Base-by-base conservation (phyloP, 53 echinoderm and acorn worm species). In the Antedon mediterranea region DNA sequence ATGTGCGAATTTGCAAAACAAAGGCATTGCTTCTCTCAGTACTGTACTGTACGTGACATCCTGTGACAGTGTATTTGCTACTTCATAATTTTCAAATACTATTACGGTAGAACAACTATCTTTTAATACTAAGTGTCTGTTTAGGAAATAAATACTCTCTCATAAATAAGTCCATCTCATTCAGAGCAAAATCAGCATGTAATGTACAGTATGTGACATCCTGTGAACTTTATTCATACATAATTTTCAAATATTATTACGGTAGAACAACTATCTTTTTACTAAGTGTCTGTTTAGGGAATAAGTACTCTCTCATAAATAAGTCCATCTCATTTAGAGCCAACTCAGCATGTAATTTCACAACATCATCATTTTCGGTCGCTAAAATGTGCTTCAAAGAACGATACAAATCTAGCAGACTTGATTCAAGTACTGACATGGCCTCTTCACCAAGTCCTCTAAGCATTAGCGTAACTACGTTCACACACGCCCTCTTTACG, bases 251-350 rank as follows among this genome's bases (percentile, higher is more conserved):
- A n/a, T n/a, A 72, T 30, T 30, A 28, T 32, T 6, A 30, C 44
- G 43, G 44, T 37, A 97, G 77, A 15, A 92, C 86, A 28, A 84
- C 88, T 29, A 97, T 97, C 76, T 92, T 97, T 83, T 97, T 97
- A 28, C 81, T 79, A 3, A 97, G 81, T 9, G 84, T 88, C 79
- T 92, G 90, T 74, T 86, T 77, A 0, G 97, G 97, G 72, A 97
- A 97, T 34, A 97, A 78, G 42, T 89, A 97, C 3, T 87, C 84
- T 74, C 76, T 92, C 92, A 90, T 97, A 79, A 97, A 82, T 26
- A 77, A 34, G 42, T 92, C 86, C 34, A 97, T 76, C 75, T 92
- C 92, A 73, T 92, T 88, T 82, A 97, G 83, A n/a, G 92, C 97
- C 18, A 97, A 73, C 44, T 92, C 86, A 43, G 86, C 82, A 76